Conservation (phyloP, 37 sponge, comb jelly and placozoan species). For the Hexactinellida sp. region DNA sequence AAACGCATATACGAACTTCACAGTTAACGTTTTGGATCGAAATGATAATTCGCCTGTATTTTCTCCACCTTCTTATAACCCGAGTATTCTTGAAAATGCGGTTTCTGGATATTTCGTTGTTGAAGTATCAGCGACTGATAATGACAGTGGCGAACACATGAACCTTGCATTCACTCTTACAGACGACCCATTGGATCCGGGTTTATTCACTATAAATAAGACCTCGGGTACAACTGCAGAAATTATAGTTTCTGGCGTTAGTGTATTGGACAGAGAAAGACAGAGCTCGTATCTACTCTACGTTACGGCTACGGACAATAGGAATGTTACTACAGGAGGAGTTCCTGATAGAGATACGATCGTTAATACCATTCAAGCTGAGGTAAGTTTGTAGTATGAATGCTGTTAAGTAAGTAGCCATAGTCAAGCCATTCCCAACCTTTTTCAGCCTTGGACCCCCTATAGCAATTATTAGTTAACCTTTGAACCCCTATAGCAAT, state of each 20-base stretch:
- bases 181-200: background rate
- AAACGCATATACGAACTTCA: background rate
- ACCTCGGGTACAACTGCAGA: background rate
- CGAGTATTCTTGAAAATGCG: conserved; percentile 23
- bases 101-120: conserved; percentile 3
- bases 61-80: background rate
- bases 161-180: background rate
- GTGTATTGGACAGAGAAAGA: background rate
- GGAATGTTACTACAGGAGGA: background rate
- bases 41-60: conserved; percentile 26
- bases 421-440: too few relatives aligned
- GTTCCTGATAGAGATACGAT: background rate
- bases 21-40: background rate
- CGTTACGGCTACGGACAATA: background rate
- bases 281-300: background rate
- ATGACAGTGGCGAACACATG: conserved; percentile 17
- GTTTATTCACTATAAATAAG: background rate
- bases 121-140: conserved; percentile 25
- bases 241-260: background rate
- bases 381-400: background rate
- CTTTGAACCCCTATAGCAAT: too few relatives aligned
- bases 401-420: too few relatives aligned
- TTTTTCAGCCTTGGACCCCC: too few relatives aligned
- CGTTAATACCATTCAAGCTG: background rate
- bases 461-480: too few relatives aligned